A percentile compares a stretch with the other conserved stretches of the same genome.
phyloP scores from a whole-genome alignment of 2,888 invertebrate genomes.

The Mimumesa dahlbomi region DNA sequence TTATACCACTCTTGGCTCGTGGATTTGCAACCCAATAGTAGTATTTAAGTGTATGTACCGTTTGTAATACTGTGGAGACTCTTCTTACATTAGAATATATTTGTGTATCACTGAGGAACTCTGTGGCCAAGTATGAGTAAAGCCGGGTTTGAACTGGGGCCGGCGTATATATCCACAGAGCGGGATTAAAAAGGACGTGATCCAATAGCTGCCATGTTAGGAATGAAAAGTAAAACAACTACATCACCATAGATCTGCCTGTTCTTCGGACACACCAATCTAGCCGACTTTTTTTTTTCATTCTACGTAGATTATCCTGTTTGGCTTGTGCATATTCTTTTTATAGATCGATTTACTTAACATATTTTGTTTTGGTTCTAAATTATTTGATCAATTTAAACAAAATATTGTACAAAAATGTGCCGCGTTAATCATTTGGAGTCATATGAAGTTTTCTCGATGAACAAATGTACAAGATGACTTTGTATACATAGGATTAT shows the following conservation, averaged over 20 bases:
- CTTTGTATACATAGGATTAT: background rate
- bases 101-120: constrained; percentile 98
- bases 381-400: no score
- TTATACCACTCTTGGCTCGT: constrained; percentile 95
- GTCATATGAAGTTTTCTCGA: no score
- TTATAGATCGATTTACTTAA: no score
- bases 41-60: constrained; percentile 98
- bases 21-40: constrained; percentile 99
- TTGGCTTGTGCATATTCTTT: background rate
- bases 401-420: no score
- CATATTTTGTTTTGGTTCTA: no score
- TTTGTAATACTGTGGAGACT: constrained; percentile 98
- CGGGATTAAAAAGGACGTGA: constrained; percentile 99
- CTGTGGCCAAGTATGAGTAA: constrained; percentile 99
- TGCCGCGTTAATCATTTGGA: no score
- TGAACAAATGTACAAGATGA: no score
- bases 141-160: constrained; percentile 96
- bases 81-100: constrained; percentile 98
- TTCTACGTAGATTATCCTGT: constrained; percentile 9
- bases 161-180: constrained; percentile 99
- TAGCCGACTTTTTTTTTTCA: constrained; percentile 75
- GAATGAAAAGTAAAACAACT: constrained; percentile 95
- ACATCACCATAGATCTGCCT: constrained; percentile 83
- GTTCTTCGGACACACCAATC: constrained; percentile 79
- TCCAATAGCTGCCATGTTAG: constrained; percentile 98